Evolutionary conservation across 1,140 invertebrate genomes (phyloP).

Genomic region (Lepidotrigona ventralis): DNA sequence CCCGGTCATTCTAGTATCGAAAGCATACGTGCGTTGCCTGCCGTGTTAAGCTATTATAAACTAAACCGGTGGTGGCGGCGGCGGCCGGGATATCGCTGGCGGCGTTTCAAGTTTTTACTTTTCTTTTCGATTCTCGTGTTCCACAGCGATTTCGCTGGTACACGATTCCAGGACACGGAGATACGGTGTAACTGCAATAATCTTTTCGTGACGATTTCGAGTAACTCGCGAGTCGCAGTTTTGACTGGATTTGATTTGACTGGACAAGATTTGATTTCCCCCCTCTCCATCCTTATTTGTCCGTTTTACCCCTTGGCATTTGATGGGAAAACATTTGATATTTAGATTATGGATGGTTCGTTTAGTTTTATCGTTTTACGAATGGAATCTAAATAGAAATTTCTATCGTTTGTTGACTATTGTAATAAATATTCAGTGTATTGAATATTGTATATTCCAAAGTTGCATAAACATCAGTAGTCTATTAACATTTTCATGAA

Average conservation of each 20-base stretch:
- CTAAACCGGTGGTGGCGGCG: neutral
- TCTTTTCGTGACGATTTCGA: neutral
- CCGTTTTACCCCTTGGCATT: neutral
- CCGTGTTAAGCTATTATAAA: conserved; percentile 39
- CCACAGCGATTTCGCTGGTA: neutral
- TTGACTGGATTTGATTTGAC: too few species aligned
- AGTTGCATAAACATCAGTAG: too few species aligned
- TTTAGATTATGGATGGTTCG: too few species aligned
- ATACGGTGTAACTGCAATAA: neutral
- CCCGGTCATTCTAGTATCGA: conserved; percentile 52
- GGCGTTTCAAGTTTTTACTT: neutral
- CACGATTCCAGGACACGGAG: neutral
- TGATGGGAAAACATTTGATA: neutral
- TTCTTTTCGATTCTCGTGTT: neutral
- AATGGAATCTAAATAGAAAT: too few species aligned
- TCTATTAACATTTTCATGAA: too few species aligned
- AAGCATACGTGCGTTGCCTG: conserved; percentile 29
- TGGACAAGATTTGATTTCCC: neutral
- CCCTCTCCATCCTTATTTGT: too few species aligned
- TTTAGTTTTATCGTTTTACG: too few species aligned
- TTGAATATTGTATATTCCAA: too few species aligned
- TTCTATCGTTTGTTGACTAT: too few species aligned
- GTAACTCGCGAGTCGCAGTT: neutral
- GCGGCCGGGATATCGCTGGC: neutral
- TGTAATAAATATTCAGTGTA: too few species aligned